These are phyloP conservation scores for Arrhopalites spinosus DNA, from an alignment of 2,888 invertebrate genomes.

Conservation along the genomic window DNA sequence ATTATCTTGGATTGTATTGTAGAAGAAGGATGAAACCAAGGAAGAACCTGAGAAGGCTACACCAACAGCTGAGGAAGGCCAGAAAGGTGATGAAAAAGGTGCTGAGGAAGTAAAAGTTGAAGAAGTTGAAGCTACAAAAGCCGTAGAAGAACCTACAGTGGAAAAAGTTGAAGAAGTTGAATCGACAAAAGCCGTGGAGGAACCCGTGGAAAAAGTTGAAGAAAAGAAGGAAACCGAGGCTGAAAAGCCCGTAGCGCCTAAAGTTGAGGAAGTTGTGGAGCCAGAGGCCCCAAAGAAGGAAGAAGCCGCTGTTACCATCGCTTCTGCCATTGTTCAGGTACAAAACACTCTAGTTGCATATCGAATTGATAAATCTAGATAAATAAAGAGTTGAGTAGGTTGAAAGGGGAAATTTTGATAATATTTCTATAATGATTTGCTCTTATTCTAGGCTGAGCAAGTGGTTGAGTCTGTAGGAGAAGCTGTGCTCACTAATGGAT, in stretches of 20 bases:
- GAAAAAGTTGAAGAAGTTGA: slow-evolving; percentile 27
- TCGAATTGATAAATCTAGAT: background rate
- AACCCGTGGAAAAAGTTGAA: slow-evolving; percentile 11
- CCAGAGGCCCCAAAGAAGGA: background rate
- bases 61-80: slow-evolving; percentile 13
- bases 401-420: background rate
- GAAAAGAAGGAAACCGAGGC: slow-evolving; percentile 16
- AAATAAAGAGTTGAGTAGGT: background rate
- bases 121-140: slow-evolving; percentile 25
- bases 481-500: slow-evolving; percentile 27
- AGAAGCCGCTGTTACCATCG: background rate
- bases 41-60: slow-evolving; percentile 37
- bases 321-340: slow-evolving; percentile 18
- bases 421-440: background rate
- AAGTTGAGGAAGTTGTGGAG: slow-evolving; percentile 16
- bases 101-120: slow-evolving; percentile 24
- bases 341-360: background rate
- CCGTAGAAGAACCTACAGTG: background rate
- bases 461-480: background rate
- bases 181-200: background rate
- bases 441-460: slow-evolving; percentile 21
- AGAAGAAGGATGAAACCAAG: slow-evolving; percentile 49
- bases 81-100: background rate
- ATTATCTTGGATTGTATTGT: slow-evolving; percentile 26
- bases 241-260: slow-evolving; percentile 15